Base-by-base conservation (phyloP, 1,140 invertebrate genomes). In the Helicoverpa zea region DNA sequence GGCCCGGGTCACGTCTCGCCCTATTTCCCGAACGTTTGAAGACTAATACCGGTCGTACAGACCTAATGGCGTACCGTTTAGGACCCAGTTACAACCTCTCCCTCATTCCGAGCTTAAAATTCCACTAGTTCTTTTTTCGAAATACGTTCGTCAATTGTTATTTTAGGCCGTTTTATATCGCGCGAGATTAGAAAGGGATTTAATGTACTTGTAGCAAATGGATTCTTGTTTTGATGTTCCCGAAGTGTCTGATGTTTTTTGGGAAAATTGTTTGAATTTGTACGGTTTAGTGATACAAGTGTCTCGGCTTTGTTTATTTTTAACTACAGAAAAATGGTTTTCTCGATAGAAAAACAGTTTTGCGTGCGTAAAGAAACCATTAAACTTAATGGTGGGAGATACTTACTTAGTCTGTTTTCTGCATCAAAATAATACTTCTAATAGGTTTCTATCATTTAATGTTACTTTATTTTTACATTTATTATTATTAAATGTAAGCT, bases 51-150 rank as follows among this genome's bases (percentile, higher is more conserved):
- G 49, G 74, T 68, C 76, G 63, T 78, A 78, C 13, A 78, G 63
- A 58, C 63, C 61, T 78, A 78, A 78, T 78, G 76, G 63, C 63
- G 49, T 58, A 78, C 49, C 76, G 63, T 78, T 78, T 78, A 78
- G 76, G 49, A 66, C 47, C 76, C 43, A 64, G 43, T 76, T 76
- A 76, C 59, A 63, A 61, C 74, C 35, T 64, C 74, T 63, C 56
- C 43, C 56, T 51, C 74, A 64, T 76, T 76, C 35, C 49, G 18
- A 72, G 49, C 68, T 72, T 72, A 72, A 72, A 72, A 72, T 72
- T 72, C 68, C 68, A 30, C 49, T 54, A 72, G 16, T 54, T 72
- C 68, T 72, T 72, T 68, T 70, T 72, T 72, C 49, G 68, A 30
- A 72, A 72, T 54, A 72, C 35, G 23, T 72, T 52, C 13, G 29